A percentile compares a stretch with the other conserved stretches of the same genome.
phyloP scores from a whole-genome alignment of 2,888 invertebrate species.

The Nysson spinosus region DNA sequence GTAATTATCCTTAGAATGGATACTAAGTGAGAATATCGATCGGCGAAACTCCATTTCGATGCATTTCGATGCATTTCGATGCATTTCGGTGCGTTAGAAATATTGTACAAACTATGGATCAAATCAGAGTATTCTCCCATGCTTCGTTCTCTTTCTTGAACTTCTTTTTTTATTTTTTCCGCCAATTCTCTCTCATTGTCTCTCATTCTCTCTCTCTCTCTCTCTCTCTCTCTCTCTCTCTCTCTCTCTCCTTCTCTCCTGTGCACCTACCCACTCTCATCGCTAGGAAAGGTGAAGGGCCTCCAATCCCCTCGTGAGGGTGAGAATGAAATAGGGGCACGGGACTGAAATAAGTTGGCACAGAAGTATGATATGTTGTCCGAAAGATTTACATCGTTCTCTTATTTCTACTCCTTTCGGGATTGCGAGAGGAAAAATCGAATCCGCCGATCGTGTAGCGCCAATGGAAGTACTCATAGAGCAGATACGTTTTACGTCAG shows the following conservation, averaged over 20 bases:
- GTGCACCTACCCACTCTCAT: constrained; percentile 28
- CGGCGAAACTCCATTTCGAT: too few relatives aligned
- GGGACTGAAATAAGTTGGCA: constrained; percentile 52
- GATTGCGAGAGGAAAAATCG: constrained; percentile 57
- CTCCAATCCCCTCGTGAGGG: constrained; percentile 45
- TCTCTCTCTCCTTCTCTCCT: background rate
- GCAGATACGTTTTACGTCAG: too few relatives aligned
- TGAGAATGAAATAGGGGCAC: constrained; percentile 57
- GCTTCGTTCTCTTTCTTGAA: constrained; percentile 26
- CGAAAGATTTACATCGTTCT: constrained; percentile 72
- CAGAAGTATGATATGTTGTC: constrained; percentile 71
- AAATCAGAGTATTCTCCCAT: too few relatives aligned
- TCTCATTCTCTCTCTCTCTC: background rate
- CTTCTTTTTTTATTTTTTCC: too few relatives aligned
- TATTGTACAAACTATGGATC: too few relatives aligned
- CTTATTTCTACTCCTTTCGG: too few relatives aligned
- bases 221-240: background rate
- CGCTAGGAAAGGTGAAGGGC: constrained; percentile 44
- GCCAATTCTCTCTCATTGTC: background rate
- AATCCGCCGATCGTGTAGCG: constrained; percentile 51
- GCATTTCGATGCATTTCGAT: too few relatives aligned
- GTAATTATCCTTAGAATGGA: too few relatives aligned
- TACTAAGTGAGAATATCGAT: too few relatives aligned
- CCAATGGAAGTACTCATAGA: background rate
- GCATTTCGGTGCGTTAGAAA: too few relatives aligned